These are phyloP conservation scores for Andrena marginata DNA, from an alignment of 2,888 invertebrate genomes.

Conservation along the genomic window DNA sequence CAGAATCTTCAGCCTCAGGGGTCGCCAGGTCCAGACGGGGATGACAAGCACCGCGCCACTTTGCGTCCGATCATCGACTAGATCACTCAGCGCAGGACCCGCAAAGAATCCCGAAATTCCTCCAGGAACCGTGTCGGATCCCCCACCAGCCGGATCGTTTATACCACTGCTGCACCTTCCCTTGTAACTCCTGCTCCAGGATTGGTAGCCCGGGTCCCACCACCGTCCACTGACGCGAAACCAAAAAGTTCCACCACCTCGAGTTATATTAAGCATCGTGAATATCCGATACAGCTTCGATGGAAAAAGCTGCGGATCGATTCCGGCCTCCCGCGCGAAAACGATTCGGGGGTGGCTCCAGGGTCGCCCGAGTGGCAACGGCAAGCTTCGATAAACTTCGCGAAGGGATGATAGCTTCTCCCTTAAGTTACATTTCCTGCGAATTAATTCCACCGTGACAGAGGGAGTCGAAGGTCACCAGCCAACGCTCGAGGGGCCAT, in stretches of 20 bases:
- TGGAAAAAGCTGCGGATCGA: slow-evolving; percentile 56
- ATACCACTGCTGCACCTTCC: slow-evolving; percentile 58
- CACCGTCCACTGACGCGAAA: slow-evolving; percentile 60
- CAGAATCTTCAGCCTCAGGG: not conserved
- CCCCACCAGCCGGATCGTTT: slow-evolving; percentile 60
- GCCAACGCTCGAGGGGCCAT: not conserved
- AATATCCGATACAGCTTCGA: slow-evolving; percentile 53
- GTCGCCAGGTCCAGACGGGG: not conserved
- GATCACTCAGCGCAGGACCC: slow-evolving; percentile 61
- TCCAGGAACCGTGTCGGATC: slow-evolving; percentile 74
- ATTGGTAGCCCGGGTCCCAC: slow-evolving; percentile 73
- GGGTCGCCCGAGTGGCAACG: slow-evolving; percentile 14
- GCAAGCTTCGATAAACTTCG: not conserved
- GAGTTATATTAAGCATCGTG: slow-evolving; percentile 74
- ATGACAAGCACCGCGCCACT: slow-evolving; percentile 50
- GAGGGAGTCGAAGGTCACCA: not conserved
- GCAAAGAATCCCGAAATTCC: slow-evolving; percentile 75
- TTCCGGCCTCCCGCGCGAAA: slow-evolving; percentile 28
- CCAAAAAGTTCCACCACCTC: slow-evolving; percentile 65
- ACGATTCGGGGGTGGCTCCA: slow-evolving; percentile 34
- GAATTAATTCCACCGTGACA: slow-evolving; percentile 32
- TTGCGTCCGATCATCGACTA: slow-evolving; percentile 66
- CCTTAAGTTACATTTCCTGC: not conserved
- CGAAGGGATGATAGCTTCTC: not conserved
- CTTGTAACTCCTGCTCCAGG: slow-evolving; percentile 67